Conservation (phyloP, 1,140 invertebrate genomes). For the Daktulosphaira vitifoliae region DNA sequence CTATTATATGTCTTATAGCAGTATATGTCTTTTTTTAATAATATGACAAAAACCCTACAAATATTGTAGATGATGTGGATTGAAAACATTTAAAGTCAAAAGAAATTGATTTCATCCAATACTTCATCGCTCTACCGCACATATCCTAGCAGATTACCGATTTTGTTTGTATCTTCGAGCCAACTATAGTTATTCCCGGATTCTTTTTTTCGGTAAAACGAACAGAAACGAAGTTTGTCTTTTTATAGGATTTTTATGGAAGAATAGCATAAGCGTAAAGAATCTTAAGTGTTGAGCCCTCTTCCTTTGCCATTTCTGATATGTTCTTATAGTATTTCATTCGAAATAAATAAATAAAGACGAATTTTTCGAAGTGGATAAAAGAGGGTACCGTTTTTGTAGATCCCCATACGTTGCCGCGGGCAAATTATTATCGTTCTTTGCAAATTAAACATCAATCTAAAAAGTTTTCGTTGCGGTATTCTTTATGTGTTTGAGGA, state of each 20-base stretch:
- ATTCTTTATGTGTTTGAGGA: background rate
- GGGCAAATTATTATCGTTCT: conserved; percentile 11
- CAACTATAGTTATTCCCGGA: background rate
- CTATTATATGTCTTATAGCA: too few relatives aligned
- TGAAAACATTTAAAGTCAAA: conserved; percentile 1
- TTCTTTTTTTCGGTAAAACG: background rate
- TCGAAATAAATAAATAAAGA: conserved; percentile 24
- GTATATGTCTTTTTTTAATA: too few relatives aligned
- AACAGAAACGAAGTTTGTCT: background rate
- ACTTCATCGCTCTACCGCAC: background rate
- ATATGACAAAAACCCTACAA: too few relatives aligned
- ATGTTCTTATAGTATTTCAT: background rate
- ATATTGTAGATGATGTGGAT: too few relatives aligned
- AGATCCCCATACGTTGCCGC: background rate
- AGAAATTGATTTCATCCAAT: conserved; percentile 4
- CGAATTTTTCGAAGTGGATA: background rate
- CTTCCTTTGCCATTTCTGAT: conserved; percentile 9
- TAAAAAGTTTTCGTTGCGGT: conserved; percentile 11
- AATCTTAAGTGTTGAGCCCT: background rate
- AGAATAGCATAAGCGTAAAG: too few relatives aligned
- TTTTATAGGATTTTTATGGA: background rate
- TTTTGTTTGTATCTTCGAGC: conserved; percentile 6
- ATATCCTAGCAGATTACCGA: background rate
- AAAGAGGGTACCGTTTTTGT: conserved; percentile 12
- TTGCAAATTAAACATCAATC: conserved; percentile 21